Percentiles rank a stretch among this genome's conserved stretches.
These are phyloP conservation scores for Nomada fucata DNA, from an alignment of 2,888 invertebrate species.

Conservation along the genomic window DNA sequence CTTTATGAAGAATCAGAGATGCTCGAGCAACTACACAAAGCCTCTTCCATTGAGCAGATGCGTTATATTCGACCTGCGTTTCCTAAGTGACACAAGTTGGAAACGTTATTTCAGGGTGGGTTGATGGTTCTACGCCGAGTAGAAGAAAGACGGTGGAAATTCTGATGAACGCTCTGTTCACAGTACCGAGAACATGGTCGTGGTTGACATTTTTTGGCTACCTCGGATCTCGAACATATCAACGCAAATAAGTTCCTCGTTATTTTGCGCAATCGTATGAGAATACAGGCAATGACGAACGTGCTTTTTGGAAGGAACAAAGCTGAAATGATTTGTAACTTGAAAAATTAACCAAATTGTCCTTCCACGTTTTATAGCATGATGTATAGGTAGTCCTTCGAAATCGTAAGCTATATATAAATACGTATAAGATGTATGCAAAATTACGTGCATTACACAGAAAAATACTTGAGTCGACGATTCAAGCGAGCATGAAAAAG, in stretches of 20 bases:
- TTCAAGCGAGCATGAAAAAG: not conserved
- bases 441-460: too few relatives aligned
- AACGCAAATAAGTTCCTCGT: too few relatives aligned
- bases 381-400: not conserved
- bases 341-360: too few relatives aligned
- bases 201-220: too few relatives aligned
- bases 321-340: not conserved
- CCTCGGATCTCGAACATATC: too few relatives aligned
- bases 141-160: not conserved
- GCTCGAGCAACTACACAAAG: slow-evolving; percentile 36
- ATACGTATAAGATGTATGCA: too few relatives aligned
- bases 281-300: too few relatives aligned
- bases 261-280: too few relatives aligned
- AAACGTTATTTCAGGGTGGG: slow-evolving; percentile 3
- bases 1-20: slow-evolving; percentile 35
- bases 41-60: slow-evolving; percentile 21
- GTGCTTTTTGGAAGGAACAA: too few relatives aligned
- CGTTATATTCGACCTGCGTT: slow-evolving; percentile 34
- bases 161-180: not conserved
- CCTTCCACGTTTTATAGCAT: too few relatives aligned
- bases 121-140: not conserved
- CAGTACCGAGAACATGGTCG: too few relatives aligned
- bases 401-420: not conserved
- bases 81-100: slow-evolving; percentile 26
- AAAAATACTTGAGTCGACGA: too few relatives aligned